Conservation (phyloP, 1,140 invertebrate species). For the Zaprionus inermis region DNA sequence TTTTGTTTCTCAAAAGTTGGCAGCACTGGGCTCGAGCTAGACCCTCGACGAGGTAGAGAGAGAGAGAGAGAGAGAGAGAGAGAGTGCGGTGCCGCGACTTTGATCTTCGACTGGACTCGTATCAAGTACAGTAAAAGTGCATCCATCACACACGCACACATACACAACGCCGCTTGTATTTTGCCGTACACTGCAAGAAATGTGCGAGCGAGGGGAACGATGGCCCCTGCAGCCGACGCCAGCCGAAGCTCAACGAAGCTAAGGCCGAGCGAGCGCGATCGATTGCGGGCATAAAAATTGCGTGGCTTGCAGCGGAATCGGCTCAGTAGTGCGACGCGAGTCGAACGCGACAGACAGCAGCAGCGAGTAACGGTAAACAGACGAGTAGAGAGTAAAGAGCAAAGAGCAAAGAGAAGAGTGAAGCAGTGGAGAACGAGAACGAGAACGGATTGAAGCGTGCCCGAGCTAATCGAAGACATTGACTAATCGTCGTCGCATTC, state of each 20-base stretch:
- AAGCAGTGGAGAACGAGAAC: background rate
- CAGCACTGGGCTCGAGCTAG: background rate
- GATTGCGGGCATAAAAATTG: slow-evolving; percentile 63
- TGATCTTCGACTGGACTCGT: slow-evolving; percentile 48
- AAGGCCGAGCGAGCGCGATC: background rate
- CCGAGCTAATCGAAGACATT: slow-evolving; percentile 11
- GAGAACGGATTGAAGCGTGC: slow-evolving; percentile 37
- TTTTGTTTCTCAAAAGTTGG: background rate
- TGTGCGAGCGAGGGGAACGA: background rate
- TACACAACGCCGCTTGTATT: slow-evolving; percentile 24
- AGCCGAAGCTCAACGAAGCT: slow-evolving; percentile 31
- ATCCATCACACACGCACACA: background rate
- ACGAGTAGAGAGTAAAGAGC: background rate
- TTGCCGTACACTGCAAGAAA: slow-evolving; percentile 26
- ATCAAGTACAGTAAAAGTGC: slow-evolving; percentile 27
- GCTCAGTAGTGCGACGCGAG: slow-evolving; percentile 52
- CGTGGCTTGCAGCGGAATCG: slow-evolving; percentile 60
- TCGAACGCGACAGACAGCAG: slow-evolving; percentile 29
- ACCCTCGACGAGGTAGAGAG: background rate
- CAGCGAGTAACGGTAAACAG: background rate
- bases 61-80: background rate
- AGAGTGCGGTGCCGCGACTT: slow-evolving; percentile 45
- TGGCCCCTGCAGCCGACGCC: slow-evolving; percentile 18
- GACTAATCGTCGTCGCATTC: background rate
- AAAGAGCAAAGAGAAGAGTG: background rate